Evolutionary conservation across 2,888 invertebrate species (phyloP).

Genomic region (Pristionchus arcanus): DNA sequence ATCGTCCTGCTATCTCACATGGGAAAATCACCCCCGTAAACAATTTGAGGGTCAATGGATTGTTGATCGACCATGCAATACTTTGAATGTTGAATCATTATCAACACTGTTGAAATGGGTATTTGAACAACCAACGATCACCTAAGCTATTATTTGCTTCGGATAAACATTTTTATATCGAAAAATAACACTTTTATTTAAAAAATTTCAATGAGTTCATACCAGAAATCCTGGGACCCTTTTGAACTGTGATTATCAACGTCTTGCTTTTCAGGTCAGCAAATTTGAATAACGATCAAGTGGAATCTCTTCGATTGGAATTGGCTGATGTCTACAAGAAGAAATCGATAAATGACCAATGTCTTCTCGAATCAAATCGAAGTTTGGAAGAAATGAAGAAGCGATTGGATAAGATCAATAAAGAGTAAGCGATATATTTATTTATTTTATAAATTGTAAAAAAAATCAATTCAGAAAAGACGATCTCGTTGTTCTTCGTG

Average conservation of each 20-base stretch:
- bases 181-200: no score
- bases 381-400: constrained; percentile 48
- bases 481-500: constrained; percentile 11
- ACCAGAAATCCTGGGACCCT: no score
- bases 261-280: constrained; percentile 29
- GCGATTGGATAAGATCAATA: constrained; percentile 35
- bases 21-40: neutral
- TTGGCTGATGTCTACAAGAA: constrained; percentile 53
- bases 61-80: neutral
- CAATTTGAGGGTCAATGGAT: neutral
- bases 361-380: constrained; percentile 46
- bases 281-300: neutral
- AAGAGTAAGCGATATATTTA: constrained; percentile 16
- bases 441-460: no score
- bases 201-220: no score
- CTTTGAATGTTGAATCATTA: neutral
- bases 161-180: no score
- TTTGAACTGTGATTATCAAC: no score
- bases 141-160: no score
- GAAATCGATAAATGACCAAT: constrained; percentile 54
- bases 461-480: no score
- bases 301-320: constrained; percentile 48
- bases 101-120: no score
- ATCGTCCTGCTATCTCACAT: constrained; percentile 15
- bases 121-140: no score